Percentiles rank a stretch among this genome's conserved stretches.
Evolutionary conservation across 1,140 invertebrate genomes (phyloP).

Genomic region (Rhagoletis zephyria): DNA sequence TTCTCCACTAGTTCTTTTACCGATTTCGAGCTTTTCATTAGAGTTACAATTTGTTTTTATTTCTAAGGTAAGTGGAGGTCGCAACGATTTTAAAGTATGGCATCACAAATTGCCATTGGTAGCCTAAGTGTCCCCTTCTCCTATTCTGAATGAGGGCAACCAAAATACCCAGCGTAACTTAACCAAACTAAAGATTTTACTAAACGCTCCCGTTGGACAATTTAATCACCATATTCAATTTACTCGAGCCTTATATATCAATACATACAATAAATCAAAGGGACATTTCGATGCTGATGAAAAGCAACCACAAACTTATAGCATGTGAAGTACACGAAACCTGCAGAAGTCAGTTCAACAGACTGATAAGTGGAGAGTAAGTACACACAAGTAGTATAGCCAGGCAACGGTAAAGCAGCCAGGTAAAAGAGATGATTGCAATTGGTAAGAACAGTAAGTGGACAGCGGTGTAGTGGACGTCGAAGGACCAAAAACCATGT

Average conservation of each 20-base stretch:
- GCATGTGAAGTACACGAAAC: neutral
- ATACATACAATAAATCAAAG: neutral
- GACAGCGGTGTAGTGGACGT: neutral
- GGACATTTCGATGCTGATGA: neutral
- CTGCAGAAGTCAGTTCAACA: neutral
- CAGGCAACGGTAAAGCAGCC: neutral
- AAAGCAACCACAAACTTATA: slow-evolving; percentile 8
- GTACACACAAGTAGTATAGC: neutral
- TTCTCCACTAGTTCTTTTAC: no score
- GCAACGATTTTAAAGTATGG: no score
- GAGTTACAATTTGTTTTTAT: no score
- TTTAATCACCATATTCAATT: neutral
- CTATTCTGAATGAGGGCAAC: no score
- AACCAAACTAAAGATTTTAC: neutral
- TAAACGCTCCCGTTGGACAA: neutral
- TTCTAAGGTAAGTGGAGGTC: no score
- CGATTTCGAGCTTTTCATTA: no score
- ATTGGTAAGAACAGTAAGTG: neutral
- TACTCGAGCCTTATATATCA: neutral
- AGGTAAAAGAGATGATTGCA: slow-evolving; percentile 1
- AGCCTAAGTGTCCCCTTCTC: no score
- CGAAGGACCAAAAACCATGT: neutral
- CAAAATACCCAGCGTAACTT: no score
- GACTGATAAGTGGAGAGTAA: slow-evolving; percentile 9
- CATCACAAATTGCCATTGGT: no score